Conservation (phyloP, 2,113 vertebrate genomes). For the Paramormyrops kingsleyae region DNA sequence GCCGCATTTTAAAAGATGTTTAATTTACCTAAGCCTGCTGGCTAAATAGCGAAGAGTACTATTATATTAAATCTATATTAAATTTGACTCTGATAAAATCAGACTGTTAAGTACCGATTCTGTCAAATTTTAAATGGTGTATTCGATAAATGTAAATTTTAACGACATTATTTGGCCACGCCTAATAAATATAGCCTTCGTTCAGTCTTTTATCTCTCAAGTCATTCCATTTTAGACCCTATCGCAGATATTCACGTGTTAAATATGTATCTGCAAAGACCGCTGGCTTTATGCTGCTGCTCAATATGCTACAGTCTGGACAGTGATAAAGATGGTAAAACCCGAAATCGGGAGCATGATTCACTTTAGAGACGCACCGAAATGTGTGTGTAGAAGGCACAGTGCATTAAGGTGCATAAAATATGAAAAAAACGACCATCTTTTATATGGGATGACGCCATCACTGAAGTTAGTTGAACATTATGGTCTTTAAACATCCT, state of each 20-base stretch:
- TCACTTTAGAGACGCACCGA: neutral
- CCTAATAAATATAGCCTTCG: neutral
- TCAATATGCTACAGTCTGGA: neutral
- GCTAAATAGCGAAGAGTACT: neutral
- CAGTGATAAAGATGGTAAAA: neutral
- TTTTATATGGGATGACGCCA: neutral
- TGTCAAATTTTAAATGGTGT: neutral
- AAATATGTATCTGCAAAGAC: neutral
- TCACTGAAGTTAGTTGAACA: neutral
- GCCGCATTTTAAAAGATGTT: neutral
- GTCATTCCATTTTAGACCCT: neutral
- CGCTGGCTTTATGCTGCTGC: neutral
- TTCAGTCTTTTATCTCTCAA: neutral
- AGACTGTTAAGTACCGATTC: neutral
- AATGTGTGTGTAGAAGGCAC: neutral
- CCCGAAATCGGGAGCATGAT: neutral
- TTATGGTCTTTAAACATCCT: neutral
- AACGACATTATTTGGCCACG: neutral
- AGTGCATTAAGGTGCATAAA: neutral
- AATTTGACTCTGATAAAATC: neutral
- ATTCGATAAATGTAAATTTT: neutral
- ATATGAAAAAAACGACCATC: neutral
- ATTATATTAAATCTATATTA: neutral
- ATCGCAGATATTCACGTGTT: neutral
- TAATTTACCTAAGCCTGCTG: neutral